Evolutionary conservation across 2,888 invertebrate genomes (phyloP).

Genomic region (Diloba caeruleocephala): DNA sequence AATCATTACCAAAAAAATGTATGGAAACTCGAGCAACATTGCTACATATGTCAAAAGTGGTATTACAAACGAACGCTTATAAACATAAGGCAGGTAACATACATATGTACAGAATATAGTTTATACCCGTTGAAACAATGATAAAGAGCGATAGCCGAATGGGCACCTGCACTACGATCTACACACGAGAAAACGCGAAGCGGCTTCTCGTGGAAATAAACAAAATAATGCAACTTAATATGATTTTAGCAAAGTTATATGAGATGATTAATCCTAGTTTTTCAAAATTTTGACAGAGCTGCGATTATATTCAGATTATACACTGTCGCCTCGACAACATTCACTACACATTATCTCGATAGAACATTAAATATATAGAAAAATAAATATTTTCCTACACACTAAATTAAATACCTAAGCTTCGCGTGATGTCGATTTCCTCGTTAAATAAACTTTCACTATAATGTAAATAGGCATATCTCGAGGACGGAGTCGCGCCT

Average conservation of each 20-base stretch:
- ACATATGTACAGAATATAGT: conserved; percentile 83
- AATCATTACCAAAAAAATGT: conserved; percentile 77
- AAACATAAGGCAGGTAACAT: conserved; percentile 88
- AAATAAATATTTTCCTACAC: conserved; percentile 89
- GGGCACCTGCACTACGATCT: conserved; percentile 64
- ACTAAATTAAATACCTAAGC: conserved; percentile 87
- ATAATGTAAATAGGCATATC: conserved; percentile 82
- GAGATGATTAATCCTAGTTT: conserved; percentile 76
- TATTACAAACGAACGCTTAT: conserved; percentile 89
- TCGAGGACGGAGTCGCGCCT: conserved; percentile 85
- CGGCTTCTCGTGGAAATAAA: conserved; percentile 54
- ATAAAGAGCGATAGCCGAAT: conserved; percentile 82
- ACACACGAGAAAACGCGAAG: conserved; percentile 48
- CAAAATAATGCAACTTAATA: conserved; percentile 70
- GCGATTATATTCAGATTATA: conserved; percentile 69
- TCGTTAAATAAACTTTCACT: conserved; percentile 78
- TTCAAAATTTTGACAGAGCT: conserved; percentile 63
- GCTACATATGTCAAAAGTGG: conserved; percentile 90
- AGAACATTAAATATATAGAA: conserved; percentile 88
- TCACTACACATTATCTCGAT: conserved; percentile 89
- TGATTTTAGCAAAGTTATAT: conserved; percentile 74
- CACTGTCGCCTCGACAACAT: conserved; percentile 86
- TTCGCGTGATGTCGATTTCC: conserved; percentile 86
- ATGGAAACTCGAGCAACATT: conserved; percentile 85
- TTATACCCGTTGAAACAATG: conserved; percentile 85